A percentile compares a stretch with the other conserved stretches of the same genome.
phyloP scores from a whole-genome alignment of 2,113 vertebrate species.

The Phaetusa simplex region DNA sequence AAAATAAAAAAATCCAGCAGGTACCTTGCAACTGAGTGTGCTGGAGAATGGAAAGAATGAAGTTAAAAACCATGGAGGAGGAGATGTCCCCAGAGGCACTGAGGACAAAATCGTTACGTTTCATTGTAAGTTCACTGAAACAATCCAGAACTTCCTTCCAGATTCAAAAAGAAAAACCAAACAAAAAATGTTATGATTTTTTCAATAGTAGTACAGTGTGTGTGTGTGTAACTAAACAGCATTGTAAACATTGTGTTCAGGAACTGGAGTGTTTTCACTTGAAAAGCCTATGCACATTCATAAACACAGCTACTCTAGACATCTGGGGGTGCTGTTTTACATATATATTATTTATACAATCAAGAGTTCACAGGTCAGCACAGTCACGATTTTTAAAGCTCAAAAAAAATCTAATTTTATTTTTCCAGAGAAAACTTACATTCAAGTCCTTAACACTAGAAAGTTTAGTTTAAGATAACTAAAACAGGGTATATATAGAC shows the following conservation, averaged over 20 bases:
- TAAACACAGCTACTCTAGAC: not conserved
- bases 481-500: not conserved
- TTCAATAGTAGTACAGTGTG: not conserved
- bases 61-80: not conserved
- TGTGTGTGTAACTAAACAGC: not conserved
- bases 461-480: not conserved
- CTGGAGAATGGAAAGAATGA: not conserved
- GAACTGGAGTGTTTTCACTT: not conserved
- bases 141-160: not conserved
- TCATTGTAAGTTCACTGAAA: not conserved
- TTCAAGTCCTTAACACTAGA: not conserved
- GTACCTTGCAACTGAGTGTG: not conserved
- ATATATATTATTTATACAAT: not conserved
- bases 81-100: not conserved
- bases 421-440: not conserved
- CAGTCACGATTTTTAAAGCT: not conserved
- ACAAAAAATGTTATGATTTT: not conserved
- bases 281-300: not conserved
- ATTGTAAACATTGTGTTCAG: not conserved
- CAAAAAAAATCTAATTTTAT: not conserved
- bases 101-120: not conserved
- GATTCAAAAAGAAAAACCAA: not conserved
- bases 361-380: not conserved
- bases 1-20: not conserved
- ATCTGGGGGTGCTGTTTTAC: not conserved